Base-by-base conservation (phyloP, 2,888 invertebrate species). In the Geotrupes spiniger region DNA sequence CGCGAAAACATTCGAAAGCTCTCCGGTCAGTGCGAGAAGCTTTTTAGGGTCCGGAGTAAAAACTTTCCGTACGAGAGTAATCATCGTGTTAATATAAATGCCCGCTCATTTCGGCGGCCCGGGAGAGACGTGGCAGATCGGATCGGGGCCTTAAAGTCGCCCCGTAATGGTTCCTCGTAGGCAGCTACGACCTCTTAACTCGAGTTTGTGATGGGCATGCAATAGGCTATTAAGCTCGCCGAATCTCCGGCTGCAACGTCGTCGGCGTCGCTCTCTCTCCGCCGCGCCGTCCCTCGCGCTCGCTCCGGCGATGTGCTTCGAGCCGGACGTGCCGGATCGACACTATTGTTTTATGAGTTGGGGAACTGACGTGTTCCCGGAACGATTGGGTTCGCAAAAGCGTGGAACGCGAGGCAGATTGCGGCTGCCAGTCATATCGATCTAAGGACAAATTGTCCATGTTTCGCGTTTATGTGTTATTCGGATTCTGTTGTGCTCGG, bases 111-210 rank as follows among this genome's bases (percentile, higher is more conserved):
- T 33, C 12, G 3, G n/a, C 10, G 8, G 33, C 33, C 6, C 33
- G n/a, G 29, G 12, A 29, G 10, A 10, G 29, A 4, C 29, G 4
- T 29, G 27, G 4, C 31, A 46, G 38, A 46, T 45, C 37, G 45
- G 42, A 40, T 42, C 42, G 44, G 45, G 44, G 49, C 51, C 46
- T 47, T 25, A 33, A 56, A 52, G 54, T 52, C 49, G 56, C 53
- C 45, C 36, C 56, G 54, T 66, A 64, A 64, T 63, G 64, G 64
- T 63, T 64, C 62, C 60, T 63, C 63, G 61, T 63, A 62, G 63
- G 62, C 63, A 51, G 56, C 63, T 59, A 65, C 62, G 67, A 62
- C 63, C 66, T 63, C 66, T 66, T 65, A 65, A 66, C 61, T 66
- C 51, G 62, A 64, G 64, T 63, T 60, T 58, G 62, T 57, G 63